Conservation (phyloP, 2,797 vertebrate species). For the Mareca penelope region DNA sequence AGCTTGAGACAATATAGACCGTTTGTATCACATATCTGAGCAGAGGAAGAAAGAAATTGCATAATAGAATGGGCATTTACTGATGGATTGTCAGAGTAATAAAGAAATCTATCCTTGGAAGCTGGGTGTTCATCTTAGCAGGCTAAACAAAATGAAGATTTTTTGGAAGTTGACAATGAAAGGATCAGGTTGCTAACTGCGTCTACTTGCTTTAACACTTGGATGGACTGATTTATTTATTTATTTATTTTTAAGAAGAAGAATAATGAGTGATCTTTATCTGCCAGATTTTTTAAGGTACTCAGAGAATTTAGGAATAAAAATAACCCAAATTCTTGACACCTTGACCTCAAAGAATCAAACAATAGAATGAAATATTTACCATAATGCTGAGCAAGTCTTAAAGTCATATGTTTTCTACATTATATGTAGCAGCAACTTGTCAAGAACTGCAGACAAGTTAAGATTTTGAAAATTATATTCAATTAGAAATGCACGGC, state of each 20-base stretch:
- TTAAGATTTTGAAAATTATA: slow-evolving; percentile 55
- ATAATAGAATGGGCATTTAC: not conserved
- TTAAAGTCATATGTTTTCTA: not conserved
- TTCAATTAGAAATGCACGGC: slow-evolving; percentile 56
- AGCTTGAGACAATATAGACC: not conserved
- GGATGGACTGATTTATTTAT: not conserved
- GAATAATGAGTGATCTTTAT: not conserved
- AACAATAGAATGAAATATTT: not conserved
- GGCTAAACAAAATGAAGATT: not conserved
- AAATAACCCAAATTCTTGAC: not conserved
- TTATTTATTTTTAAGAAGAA: not conserved
- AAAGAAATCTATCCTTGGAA: not conserved
- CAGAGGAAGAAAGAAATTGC: not conserved
- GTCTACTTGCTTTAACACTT: not conserved
- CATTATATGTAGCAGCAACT: slow-evolving; percentile 29
- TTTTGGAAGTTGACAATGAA: not conserved
- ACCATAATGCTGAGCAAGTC: not conserved
- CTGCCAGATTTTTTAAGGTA: not conserved
- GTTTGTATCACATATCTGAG: not conserved
- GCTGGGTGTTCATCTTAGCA: not conserved
- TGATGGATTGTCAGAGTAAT: not conserved
- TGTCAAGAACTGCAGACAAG: slow-evolving; percentile 44
- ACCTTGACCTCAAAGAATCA: not conserved
- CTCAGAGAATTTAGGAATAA: not conserved
- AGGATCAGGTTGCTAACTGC: not conserved